phyloP scores from a whole-genome alignment of 2,797 vertebrate species.

The Coilia nasus region DNA sequence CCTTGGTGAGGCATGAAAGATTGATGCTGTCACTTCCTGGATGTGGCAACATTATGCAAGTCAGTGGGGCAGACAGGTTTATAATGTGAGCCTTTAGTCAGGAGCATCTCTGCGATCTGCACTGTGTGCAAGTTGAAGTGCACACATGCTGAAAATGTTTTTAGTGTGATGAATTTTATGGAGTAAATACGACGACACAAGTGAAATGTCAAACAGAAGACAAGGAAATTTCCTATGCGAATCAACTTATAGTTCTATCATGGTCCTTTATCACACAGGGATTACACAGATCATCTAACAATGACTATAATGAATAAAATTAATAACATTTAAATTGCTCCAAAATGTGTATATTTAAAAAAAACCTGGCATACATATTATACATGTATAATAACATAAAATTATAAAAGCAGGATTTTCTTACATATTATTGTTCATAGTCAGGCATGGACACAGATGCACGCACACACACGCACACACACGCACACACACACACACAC shows the following conservation, averaged over 20 bases:
- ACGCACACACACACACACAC: neutral
- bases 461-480: neutral
- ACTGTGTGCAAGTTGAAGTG: neutral
- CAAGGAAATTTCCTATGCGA: neutral
- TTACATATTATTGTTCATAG: no score
- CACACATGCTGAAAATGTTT: neutral
- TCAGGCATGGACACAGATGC: no score
- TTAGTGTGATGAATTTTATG: neutral
- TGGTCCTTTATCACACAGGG: no score
- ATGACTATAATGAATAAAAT: neutral
- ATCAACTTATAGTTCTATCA: no score
- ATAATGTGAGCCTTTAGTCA: slow-evolving; percentile 6
- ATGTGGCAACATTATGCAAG: slow-evolving; percentile 14
- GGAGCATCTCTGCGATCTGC: neutral
- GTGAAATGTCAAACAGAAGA: neutral
- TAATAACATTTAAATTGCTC: no score
- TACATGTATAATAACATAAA: neutral
- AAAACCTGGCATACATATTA: neutral
- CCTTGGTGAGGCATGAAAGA: neutral
- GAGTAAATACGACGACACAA: neutral
- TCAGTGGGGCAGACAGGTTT: slow-evolving; percentile 9
- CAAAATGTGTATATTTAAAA: neutral
- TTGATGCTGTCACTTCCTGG: slow-evolving; percentile 20
- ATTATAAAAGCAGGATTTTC: no score
- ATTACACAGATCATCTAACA: neutral